Base-by-base conservation (phyloP, 2,888 invertebrate species). In the Troides helena region DNA sequence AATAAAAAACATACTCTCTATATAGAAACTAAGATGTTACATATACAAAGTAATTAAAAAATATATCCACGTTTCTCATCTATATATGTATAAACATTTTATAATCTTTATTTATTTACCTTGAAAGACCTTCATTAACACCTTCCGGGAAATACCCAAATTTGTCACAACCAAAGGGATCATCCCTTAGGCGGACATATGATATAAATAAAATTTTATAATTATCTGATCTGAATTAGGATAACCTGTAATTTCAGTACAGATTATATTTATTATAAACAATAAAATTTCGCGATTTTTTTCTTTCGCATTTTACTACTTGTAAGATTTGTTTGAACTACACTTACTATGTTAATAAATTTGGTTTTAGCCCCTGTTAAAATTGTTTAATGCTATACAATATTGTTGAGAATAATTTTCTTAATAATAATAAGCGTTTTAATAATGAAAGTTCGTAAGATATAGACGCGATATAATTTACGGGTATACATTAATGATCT, bases 401-500 rank as follows among this genome's bases (percentile, higher is more conserved):
- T 30, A 30, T 30, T 30, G 30, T 30, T 30, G 30, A 4, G 30
- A 30, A 30, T 30, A 30, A 30, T 30, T 30, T 30, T 30, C 30
- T 30, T 30, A 30, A 30, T 30, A 30, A 30, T 30, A 30, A 50
- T 14, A 50, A 50, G 17, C 17, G 50, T 50, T 50, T 50, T 50
- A 50, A 50, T 50, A 17, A 50, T 18, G 50, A 50, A 50, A 50
- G 50, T 18, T 50, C 5, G 46, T 46, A 46, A 46, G 17, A 46
- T 46, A 46, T 46, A 46, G 17, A 8, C 17, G 56, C 18, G 23
- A 57, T 57, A 21, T 57, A 57, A 57, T 57, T 30, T 43, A 50
- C 43, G 8, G 18, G 30, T 57, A 62, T n/a, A 21, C 23, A 62
- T 57, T 62, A 62, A 65, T 46, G 62, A 62, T 43, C 62, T 57